Evolutionary conservation across 1,140 invertebrate genomes (phyloP).

Genomic region (Steinernema feltiae): DNA sequence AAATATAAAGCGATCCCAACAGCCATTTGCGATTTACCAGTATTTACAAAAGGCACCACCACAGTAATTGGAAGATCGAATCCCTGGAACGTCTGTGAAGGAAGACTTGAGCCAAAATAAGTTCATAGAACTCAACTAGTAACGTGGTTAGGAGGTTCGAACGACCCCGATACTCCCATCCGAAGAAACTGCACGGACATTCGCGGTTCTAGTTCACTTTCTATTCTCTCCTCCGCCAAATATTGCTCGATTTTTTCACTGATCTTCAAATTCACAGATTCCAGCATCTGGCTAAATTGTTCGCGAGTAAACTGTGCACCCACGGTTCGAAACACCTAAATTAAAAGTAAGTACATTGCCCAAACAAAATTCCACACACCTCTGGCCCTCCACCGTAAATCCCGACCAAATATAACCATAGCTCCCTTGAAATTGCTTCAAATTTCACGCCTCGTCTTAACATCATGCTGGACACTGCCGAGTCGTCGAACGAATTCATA

Average conservation of each 20-base stretch:
- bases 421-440: constrained; percentile 3
- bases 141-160: background rate
- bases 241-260: background rate
- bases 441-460: constrained; percentile 1
- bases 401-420: constrained; percentile 17
- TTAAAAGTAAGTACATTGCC: background rate
- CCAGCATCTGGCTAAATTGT: background rate
- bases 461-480: background rate
- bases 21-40: background rate
- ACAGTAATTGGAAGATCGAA: background rate
- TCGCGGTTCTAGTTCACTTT: background rate
- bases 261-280: background rate
- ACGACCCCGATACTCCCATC: background rate
- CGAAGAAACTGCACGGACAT: background rate
- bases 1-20: constrained; percentile 2
- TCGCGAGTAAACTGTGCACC: constrained; percentile 1
- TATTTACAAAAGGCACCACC: constrained; percentile 9
- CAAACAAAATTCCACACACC: no score
- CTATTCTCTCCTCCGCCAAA: background rate
- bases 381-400: constrained; percentile 31
- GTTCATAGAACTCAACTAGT: background rate
- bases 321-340: constrained; percentile 16
- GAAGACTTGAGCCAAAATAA: background rate
- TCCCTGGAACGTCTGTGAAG: background rate
- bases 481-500: constrained; percentile 9